A percentile compares a stretch with the other conserved stretches of the same genome.
Evolutionary conservation across 2,888 invertebrate genomes (phyloP).

Genomic region (Meta bourneti): DNA sequence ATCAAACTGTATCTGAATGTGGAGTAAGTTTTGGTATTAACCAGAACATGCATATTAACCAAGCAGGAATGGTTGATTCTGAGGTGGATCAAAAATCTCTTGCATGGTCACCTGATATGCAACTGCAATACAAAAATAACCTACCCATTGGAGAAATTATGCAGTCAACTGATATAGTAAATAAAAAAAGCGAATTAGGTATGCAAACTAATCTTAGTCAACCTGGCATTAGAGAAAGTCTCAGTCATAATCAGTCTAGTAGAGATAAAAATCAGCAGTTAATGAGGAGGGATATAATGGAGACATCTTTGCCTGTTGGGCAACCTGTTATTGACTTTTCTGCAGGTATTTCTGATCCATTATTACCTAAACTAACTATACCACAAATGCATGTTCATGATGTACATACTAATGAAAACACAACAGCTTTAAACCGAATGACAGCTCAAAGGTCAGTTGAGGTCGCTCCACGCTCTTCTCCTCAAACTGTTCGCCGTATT

Average conservation of each 20-base stretch:
- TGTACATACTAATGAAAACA: constrained; percentile 54
- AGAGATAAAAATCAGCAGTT: constrained; percentile 26
- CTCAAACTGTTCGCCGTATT: constrained; percentile 62
- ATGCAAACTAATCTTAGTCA: constrained; percentile 29
- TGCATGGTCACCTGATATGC: constrained; percentile 27
- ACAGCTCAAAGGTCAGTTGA: constrained; percentile 39
- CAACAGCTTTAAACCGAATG: constrained; percentile 47
- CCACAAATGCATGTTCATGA: constrained; percentile 58
- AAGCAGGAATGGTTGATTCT: constrained; percentile 28
- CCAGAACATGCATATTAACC: constrained; percentile 37
- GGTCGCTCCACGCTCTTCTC: constrained; percentile 58
- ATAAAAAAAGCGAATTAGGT: constrained; percentile 40
- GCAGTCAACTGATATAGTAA: constrained; percentile 15
- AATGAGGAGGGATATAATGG: constrained; percentile 29
- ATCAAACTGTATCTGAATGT: constrained; percentile 6
- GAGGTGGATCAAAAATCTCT: constrained; percentile 10
- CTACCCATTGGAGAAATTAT: background rate
- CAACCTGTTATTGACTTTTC: constrained; percentile 16
- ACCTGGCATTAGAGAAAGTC: constrained; percentile 25
- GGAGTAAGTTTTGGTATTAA: constrained; percentile 22
- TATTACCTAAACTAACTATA: constrained; percentile 28
- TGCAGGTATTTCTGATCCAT: constrained; percentile 35
- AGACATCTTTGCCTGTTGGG: constrained; percentile 28
- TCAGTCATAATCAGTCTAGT: constrained; percentile 27
- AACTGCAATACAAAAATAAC: constrained; percentile 7